Percentiles rank a stretch among this genome's conserved stretches.
phyloP scores from a whole-genome alignment of 2,797 vertebrate genomes.

The Enteromius viviparus region DNA sequence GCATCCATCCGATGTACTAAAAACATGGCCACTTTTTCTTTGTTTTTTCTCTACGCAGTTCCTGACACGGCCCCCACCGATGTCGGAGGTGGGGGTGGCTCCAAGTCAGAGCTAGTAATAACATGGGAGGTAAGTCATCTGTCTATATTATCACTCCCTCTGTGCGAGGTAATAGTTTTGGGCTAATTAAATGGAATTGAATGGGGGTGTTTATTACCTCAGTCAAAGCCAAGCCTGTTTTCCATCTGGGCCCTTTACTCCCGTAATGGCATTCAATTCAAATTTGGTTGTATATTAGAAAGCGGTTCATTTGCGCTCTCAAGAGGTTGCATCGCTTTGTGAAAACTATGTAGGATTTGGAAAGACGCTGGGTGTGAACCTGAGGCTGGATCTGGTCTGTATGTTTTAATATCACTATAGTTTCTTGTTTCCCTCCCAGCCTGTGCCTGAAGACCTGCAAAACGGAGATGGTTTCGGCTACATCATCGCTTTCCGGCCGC shows the following conservation, averaged over 20 bases:
- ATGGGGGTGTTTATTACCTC: conserved; percentile 66
- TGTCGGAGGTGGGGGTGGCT: conserved; percentile 93
- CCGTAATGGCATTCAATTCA: conserved; percentile 66
- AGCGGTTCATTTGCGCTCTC: conserved; percentile 47
- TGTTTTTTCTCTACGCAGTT: conserved; percentile 75
- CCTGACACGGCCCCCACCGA: conserved; percentile 91
- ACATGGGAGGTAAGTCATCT: conserved; percentile 96
- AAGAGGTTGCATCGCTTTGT: conserved; percentile 25
- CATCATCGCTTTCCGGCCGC: conserved; percentile 91
- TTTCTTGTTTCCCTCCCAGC: conserved; percentile 85
- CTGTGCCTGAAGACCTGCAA: conserved; percentile 94
- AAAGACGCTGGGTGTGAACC: conserved; percentile 27
- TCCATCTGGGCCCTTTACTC: conserved; percentile 62
- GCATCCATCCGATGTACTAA: conserved; percentile 23
- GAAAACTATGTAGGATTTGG: conserved; percentile 28
- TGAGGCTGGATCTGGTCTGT: conserved; percentile 70
- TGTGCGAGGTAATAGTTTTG: conserved; percentile 61
- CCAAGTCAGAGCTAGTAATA: conserved; percentile 94
- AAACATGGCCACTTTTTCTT: conserved; percentile 8
- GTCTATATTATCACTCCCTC: conserved; percentile 68
- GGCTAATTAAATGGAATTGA: conserved; percentile 66
- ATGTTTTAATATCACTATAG: conserved; percentile 87
- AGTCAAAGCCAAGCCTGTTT: conserved; percentile 64
- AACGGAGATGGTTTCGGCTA: conserved; percentile 96
- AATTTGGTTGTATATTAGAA: conserved; percentile 51